Base-by-base conservation (phyloP, 2,797 vertebrate genomes). In the Gallirallus australis region DNA sequence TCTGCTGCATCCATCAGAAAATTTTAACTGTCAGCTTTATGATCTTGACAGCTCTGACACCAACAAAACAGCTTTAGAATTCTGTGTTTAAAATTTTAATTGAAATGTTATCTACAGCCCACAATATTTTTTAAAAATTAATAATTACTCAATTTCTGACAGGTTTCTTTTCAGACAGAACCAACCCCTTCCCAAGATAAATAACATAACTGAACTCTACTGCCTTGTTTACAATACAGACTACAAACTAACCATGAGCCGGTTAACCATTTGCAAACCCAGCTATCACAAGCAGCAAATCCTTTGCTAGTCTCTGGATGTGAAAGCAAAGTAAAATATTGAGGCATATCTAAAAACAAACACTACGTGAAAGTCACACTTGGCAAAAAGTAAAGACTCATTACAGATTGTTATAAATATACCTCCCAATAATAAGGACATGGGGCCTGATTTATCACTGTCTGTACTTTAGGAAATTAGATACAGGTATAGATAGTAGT, bases 61-160 rank as follows among this genome's bases (percentile, higher is more conserved):
- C 54, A 89, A n/a, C 54, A 86, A 30, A 53, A 28, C 54, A 54
- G 8, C 39, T 93, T 63, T 45, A 60, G 24, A 94, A 83, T 24
- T 61, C 35, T 80, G 57, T 30, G 10, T 71, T 94, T 91, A 75
- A 90, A 94, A 25, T 61, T 93, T 60, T 25, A 78, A 90, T 47
- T 37, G 15, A 95, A 89, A 28, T 15, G 19, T 33, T 19, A 53
- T n/a, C 71, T 82, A 45, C 65, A 82, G 70, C 39, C 72, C 72
- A 94, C 72, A 89, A 63, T 3, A 60, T 89, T 84, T 96, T 96
- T 95, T 88, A 17, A 92, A 17, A 93, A 94, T 81, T 77, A 81
- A 48, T 66, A 57, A 80, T 86, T 95, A 88, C 82, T 92, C 77
- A 14, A 56, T 59, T 95, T 86, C 50, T 95, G 69, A 52, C 76